Percentiles rank a stretch among this genome's conserved stretches.
These are phyloP conservation scores for Micromesistius poutassou DNA, from an alignment of 2,797 vertebrate genomes.

Conservation along the genomic window DNA sequence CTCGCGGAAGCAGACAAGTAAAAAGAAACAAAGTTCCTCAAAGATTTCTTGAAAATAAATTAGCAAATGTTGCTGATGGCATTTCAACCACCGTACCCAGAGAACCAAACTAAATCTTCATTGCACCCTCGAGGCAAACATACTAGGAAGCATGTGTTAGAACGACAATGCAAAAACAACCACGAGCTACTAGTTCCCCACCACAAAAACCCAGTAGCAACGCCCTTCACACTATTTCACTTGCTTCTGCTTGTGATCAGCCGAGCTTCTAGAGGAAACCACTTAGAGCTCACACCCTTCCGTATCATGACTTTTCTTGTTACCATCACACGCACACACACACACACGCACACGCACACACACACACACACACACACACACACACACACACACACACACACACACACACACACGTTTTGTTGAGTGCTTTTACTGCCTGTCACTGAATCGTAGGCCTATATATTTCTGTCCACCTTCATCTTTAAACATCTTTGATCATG, in stretches of 20 bases:
- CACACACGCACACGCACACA: not conserved
- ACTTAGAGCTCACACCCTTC: slow-evolving; percentile 71
- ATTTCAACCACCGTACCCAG: not conserved
- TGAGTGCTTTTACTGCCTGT: not conserved
- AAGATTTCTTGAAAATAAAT: not conserved
- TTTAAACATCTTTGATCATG: not conserved
- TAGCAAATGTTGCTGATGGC: not conserved
- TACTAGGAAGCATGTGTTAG: slow-evolving; percentile 3
- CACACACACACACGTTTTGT: not conserved
- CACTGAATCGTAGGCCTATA: not conserved
- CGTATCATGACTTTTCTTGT: slow-evolving; percentile 25
- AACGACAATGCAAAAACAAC: not conserved
- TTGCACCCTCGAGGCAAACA: not conserved
- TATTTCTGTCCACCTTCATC: not conserved
- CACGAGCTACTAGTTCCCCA: slow-evolving; percentile 34
- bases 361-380: not conserved
- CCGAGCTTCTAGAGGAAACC: slow-evolving; percentile 72
- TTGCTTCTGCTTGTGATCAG: slow-evolving; percentile 61
- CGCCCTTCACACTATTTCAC: slow-evolving; percentile 57
- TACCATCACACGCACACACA: not conserved
- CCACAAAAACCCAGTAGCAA: slow-evolving; percentile 61
- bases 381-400: not conserved
- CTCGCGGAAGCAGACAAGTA: not conserved
- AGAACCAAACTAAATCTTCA: not conserved
- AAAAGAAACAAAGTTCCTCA: not conserved